Evolutionary conservation across 1,140 invertebrate genomes (phyloP).

Genomic region (Prorops nasuta): DNA sequence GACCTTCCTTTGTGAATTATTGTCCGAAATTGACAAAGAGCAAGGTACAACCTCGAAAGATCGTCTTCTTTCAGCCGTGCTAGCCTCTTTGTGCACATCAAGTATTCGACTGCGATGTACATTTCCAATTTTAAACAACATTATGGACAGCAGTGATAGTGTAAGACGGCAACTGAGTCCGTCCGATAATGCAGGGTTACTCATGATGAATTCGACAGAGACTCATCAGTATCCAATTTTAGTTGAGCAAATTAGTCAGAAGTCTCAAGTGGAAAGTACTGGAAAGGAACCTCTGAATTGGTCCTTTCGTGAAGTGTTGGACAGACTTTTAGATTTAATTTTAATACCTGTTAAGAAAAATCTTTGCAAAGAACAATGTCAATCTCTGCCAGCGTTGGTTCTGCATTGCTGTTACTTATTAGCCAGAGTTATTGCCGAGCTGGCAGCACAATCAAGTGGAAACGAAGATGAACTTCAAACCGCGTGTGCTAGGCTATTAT

Average conservation of each 20-base stretch:
- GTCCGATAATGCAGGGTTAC: constrained; percentile 68
- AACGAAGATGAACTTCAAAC: constrained; percentile 67
- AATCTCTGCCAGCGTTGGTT: constrained; percentile 66
- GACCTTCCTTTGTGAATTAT: constrained; percentile 84
- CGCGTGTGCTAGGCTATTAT: constrained; percentile 67
- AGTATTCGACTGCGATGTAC: constrained; percentile 75
- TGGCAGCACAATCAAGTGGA: constrained; percentile 76
- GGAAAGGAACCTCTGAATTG: constrained; percentile 58
- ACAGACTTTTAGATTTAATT: constrained; percentile 78
- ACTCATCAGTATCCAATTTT: constrained; percentile 75
- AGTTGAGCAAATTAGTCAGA: constrained; percentile 79
- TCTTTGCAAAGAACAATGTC: constrained; percentile 61
- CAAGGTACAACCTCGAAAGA: constrained; percentile 59
- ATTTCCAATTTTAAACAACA: constrained; percentile 67
- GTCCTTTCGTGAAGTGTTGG: constrained; percentile 82
- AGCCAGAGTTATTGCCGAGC: constrained; percentile 82
- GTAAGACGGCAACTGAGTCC: constrained; percentile 63
- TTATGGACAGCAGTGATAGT: constrained; percentile 56
- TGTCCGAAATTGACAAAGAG: constrained; percentile 73
- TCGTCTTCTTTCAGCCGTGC: constrained; percentile 74
- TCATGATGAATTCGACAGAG: constrained; percentile 71
- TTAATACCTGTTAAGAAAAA: constrained; percentile 72
- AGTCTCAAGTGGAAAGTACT: constrained; percentile 52
- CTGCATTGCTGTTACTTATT: constrained; percentile 84
- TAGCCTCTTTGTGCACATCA: constrained; percentile 79